A percentile compares a stretch with the other conserved stretches of the same genome.
These are phyloP conservation scores for Bicyclus anynana DNA, from an alignment of 1,140 invertebrate genomes.

Conservation along the genomic window DNA sequence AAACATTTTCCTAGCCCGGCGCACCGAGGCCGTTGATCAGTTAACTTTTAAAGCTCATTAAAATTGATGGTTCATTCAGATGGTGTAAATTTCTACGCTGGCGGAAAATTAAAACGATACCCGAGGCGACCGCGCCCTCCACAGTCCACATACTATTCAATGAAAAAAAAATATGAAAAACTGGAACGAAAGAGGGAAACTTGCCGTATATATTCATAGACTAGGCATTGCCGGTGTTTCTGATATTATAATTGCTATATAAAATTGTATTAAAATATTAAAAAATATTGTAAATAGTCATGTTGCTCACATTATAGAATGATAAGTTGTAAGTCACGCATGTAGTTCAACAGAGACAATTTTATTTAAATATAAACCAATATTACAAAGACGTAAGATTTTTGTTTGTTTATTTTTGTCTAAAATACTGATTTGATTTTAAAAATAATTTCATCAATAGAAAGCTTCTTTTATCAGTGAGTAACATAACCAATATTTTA, in stretches of 20 bases:
- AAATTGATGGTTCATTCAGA: conserved; percentile 73
- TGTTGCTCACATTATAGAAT: too few species aligned
- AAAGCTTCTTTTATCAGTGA: too few species aligned
- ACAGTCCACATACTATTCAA: conserved; percentile 35
- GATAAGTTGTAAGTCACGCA: too few species aligned
- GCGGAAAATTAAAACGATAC: conserved; percentile 76
- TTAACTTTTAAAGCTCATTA: conserved; percentile 76
- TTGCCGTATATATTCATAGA: conserved; percentile 9
- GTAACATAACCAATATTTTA: too few species aligned
- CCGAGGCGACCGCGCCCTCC: conserved; percentile 50
- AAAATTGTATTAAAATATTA: too few species aligned
- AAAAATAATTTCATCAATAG: too few species aligned
- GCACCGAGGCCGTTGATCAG: conserved; percentile 50
- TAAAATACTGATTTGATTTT: too few species aligned
- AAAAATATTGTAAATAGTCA: too few species aligned
- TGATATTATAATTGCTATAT: neutral
- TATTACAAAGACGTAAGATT: too few species aligned
- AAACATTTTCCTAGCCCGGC: conserved; percentile 32
- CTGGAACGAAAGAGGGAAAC: conserved; percentile 9
- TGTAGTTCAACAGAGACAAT: too few species aligned
- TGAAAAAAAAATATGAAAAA: conserved; percentile 49
- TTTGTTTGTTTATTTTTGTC: too few species aligned
- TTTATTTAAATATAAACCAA: too few species aligned
- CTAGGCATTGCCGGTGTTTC: neutral
- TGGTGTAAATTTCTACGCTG: conserved; percentile 63